Percentiles rank a stretch among this genome's conserved stretches.
phyloP scores from a whole-genome alignment of 1,140 invertebrate species.

The Drosophila nasuta region DNA sequence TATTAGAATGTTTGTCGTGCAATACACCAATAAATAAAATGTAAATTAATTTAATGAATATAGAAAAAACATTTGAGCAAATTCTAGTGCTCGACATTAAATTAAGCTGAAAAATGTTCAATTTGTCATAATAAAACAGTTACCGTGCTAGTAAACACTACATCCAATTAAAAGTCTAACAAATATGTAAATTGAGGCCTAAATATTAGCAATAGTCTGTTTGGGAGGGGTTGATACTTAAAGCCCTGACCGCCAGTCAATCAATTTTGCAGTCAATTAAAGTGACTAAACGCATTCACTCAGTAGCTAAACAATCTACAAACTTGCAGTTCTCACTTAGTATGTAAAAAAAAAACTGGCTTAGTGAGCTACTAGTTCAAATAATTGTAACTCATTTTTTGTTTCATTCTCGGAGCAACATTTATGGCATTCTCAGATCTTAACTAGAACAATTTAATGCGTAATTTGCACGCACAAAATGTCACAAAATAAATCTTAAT shows the following conservation, averaged over 20 bases:
- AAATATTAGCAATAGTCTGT: slow-evolving; percentile 25
- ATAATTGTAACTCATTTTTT: slow-evolving; percentile 44
- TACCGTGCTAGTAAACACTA: neutral
- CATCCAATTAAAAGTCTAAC: slow-evolving; percentile 1
- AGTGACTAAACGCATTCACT: slow-evolving; percentile 49
- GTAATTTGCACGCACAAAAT: slow-evolving; percentile 66
- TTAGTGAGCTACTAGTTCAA: slow-evolving; percentile 23
- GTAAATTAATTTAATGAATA: no score
- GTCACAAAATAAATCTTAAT: slow-evolving; percentile 59
- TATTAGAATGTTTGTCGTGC: no score
- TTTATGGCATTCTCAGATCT: slow-evolving; percentile 62
- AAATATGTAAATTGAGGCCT: slow-evolving; percentile 58
- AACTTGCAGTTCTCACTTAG: slow-evolving; percentile 42
- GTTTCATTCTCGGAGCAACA: slow-evolving; percentile 36
- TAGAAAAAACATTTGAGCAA: no score
- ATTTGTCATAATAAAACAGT: slow-evolving; percentile 34
- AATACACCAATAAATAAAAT: no score
- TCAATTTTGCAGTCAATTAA: slow-evolving; percentile 70
- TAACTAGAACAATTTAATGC: slow-evolving; percentile 66
- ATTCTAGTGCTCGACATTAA: no score
- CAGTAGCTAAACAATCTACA: slow-evolving; percentile 48
- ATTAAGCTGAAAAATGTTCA: slow-evolving; percentile 33
- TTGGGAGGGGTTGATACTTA: slow-evolving; percentile 29
- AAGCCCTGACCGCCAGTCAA: slow-evolving; percentile 36
- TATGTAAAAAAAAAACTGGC: slow-evolving; percentile 46